Base-by-base conservation (phyloP, 2,888 invertebrate genomes). In the Temnothorax rugatulus region DNA sequence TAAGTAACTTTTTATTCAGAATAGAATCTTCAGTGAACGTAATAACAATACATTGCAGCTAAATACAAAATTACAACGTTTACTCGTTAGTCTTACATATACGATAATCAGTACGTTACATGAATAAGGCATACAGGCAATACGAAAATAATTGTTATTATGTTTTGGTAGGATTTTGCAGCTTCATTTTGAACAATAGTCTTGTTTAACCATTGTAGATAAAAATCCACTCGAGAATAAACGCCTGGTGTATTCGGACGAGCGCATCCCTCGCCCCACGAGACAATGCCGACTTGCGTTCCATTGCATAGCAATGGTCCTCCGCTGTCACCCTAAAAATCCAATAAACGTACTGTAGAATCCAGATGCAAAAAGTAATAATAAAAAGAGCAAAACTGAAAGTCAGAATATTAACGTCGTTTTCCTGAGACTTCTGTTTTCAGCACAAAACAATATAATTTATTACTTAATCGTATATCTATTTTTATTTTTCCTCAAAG, bases 301-400 rank as follows among this genome's bases (percentile, higher is more conserved):
- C 79, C 74, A 21, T 92, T 87, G 71, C 93, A 93, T 11, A 93
- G 1, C 44, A 93, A 84, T 66, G 93, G 93, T 1, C 93, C 93
- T 74, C 93, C 93, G 47, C 93, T 93, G 66, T 93, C 93, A 21
- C 93, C 93, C 93, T 93, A 84, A 57, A 86, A 90, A 61, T 50
- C 59, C 15, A 44, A 21, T 18, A 68, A 25, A 13, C 4, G 11
- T 54, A 15, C 15, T 29, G n/a, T 63, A 34, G 29, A 44, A 63
- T 47, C 9, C 13, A n/a, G 7, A 29, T 50, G 29, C 11, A 4
- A 59, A 71, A 71, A 4, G 1, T 47, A 4, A 74, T 57, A 73
- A 41, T 41, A 41, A 29, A 9, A 47, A 57, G 4, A 41, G 3
- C 5, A 41, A 11, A 41, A 57, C 3, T 41, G 1, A 21, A 73